Evolutionary conservation across 2,797 vertebrate genomes (phyloP).

Genomic region (Ptychobarbus kaznakovi): DNA sequence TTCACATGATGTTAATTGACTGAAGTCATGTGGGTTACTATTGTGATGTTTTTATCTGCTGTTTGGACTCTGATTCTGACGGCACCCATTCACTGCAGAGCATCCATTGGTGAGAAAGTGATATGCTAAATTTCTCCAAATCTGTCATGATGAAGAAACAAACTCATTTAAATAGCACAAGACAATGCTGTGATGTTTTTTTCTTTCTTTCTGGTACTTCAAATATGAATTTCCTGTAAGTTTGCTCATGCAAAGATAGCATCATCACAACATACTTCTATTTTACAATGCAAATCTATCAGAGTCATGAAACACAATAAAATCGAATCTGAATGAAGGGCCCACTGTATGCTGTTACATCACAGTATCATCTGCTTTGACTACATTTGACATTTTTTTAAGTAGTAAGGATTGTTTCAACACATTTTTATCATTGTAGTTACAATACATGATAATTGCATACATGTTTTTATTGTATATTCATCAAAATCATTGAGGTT

Average conservation of each 20-base stretch:
- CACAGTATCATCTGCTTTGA: not conserved
- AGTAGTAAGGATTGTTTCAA: not conserved
- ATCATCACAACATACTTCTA: not conserved
- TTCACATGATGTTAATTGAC: not conserved
- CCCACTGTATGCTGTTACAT: not conserved
- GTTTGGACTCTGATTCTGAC: not conserved
- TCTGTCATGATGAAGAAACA: not conserved
- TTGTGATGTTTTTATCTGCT: not conserved
- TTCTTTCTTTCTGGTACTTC: not conserved
- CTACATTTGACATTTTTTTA: not conserved
- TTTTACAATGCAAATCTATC: slow-evolving; percentile 34
- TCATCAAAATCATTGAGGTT: not conserved
- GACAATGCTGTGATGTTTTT: not conserved
- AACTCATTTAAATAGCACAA: not conserved
- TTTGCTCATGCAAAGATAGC: slow-evolving; percentile 2
- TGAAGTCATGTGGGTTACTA: not conserved
- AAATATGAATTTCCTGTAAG: not conserved
- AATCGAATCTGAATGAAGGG: not conserved
- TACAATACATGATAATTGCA: not conserved
- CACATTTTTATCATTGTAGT: not conserved
- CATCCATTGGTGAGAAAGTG: not conserved
- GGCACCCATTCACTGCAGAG: not conserved
- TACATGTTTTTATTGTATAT: not conserved
- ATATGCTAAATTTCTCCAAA: not conserved
- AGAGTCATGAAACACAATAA: not conserved